Conservation (phyloP, 2,113 vertebrate species). For the Grammomys dolichurus region DNA sequence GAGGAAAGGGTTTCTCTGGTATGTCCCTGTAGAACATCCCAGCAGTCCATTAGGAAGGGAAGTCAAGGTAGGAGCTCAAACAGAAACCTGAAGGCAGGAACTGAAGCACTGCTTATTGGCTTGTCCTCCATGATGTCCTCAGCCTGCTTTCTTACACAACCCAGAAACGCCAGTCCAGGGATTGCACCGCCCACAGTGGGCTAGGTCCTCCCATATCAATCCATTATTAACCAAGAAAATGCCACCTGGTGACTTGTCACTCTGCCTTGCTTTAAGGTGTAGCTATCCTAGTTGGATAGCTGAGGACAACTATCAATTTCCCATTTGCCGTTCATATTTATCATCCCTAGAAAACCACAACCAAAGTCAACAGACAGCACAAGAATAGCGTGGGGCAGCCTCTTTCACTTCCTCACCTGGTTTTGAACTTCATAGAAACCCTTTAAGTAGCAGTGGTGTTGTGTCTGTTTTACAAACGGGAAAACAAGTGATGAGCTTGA, state of each 20-base stretch:
- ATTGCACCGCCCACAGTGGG: background rate
- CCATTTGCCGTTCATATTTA: background rate
- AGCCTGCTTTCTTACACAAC: background rate
- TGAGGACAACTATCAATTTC: background rate
- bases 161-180: background rate
- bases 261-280: conserved; percentile 48
- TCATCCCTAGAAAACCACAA: background rate
- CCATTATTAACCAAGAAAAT: background rate
- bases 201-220: background rate
- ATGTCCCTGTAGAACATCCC: background rate
- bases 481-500: background rate
- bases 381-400: too few relatives aligned
- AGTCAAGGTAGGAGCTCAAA: background rate
- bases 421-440: background rate
- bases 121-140: background rate
- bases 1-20: background rate
- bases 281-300: background rate
- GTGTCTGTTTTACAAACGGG: background rate
- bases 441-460: background rate
- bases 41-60: background rate
- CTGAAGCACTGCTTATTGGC: background rate
- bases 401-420: rapidly evolving
- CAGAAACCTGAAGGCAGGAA: background rate
- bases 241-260: background rate
- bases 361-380: background rate